Conservation (phyloP, 2,888 invertebrate genomes). For the Ophion slaviceki region DNA sequence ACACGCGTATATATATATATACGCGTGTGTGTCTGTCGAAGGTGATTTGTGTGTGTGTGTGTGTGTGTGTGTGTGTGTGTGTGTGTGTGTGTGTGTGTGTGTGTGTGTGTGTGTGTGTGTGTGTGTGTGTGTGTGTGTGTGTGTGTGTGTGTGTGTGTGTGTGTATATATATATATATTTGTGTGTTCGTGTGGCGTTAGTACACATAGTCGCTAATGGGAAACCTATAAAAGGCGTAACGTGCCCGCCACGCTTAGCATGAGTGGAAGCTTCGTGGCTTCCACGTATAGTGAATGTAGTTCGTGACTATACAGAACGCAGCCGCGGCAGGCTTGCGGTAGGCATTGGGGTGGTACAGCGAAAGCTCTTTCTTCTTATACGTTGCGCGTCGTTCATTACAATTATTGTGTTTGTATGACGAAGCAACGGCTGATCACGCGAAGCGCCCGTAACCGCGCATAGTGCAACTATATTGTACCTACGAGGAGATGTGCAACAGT, state of each 20-base stretch:
- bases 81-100: too few relatives aligned
- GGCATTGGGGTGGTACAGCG: constrained; percentile 1
- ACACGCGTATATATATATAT: too few relatives aligned
- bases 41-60: too few relatives aligned
- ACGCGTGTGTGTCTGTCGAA: too few relatives aligned
- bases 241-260: constrained; percentile 44
- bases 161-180: too few relatives aligned
- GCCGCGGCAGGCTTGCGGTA: neutral
- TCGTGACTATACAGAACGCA: constrained; percentile 22
- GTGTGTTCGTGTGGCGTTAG: neutral
- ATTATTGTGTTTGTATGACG: constrained; percentile 4
- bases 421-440: neutral
- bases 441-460: neutral
- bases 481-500: too few relatives aligned
- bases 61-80: too few relatives aligned
- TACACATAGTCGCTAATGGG: constrained; percentile 43
- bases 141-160: too few relatives aligned
- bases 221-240: constrained; percentile 62
- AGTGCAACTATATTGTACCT: too few relatives aligned
- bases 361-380: neutral
- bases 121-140: too few relatives aligned
- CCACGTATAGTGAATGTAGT: constrained; percentile 19
- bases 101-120: too few relatives aligned
- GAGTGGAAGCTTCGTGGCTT: constrained; percentile 60
- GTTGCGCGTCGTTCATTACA: constrained; percentile 8